These are phyloP conservation scores for Brachyistius frenatus DNA, from an alignment of 2,113 vertebrate species.

Conservation along the genomic window DNA sequence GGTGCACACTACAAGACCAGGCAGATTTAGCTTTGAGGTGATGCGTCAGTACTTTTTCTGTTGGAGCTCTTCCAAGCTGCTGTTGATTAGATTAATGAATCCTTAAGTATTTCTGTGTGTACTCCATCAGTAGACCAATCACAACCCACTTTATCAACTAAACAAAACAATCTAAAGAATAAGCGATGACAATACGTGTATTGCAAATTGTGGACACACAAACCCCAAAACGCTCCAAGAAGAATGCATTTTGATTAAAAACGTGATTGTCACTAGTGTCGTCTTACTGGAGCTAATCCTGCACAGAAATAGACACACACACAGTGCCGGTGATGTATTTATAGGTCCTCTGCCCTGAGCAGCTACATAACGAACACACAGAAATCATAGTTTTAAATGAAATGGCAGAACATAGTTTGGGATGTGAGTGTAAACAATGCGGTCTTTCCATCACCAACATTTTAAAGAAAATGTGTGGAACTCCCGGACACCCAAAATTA, in stretches of 20 bases:
- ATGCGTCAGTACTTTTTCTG: constrained; percentile 31
- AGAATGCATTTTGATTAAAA: neutral
- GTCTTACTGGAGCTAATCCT: neutral
- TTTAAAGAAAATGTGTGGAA: too few species aligned
- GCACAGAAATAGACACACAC: neutral
- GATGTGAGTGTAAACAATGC: too few species aligned
- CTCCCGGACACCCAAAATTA: too few species aligned
- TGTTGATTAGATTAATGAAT: neutral
- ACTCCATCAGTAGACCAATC: neutral
- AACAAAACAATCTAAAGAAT: neutral
- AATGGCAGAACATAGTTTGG: too few species aligned
- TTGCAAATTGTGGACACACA: neutral
- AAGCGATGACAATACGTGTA: neutral
- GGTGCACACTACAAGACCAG: constrained; percentile 55
- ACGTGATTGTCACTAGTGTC: too few species aligned
- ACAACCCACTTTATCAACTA: neutral
- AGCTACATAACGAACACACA: neutral
- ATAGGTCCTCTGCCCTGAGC: neutral
- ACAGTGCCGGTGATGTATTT: neutral
- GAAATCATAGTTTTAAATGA: too few species aligned
- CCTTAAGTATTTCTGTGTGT: neutral
- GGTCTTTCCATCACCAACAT: too few species aligned
- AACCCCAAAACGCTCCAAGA: neutral
- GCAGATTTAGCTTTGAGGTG: constrained; percentile 32
- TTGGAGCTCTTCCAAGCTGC: constrained; percentile 17